These are phyloP conservation scores for Muscicapa adusta DNA, from an alignment of 2,113 vertebrate genomes.

Conservation along the genomic window DNA sequence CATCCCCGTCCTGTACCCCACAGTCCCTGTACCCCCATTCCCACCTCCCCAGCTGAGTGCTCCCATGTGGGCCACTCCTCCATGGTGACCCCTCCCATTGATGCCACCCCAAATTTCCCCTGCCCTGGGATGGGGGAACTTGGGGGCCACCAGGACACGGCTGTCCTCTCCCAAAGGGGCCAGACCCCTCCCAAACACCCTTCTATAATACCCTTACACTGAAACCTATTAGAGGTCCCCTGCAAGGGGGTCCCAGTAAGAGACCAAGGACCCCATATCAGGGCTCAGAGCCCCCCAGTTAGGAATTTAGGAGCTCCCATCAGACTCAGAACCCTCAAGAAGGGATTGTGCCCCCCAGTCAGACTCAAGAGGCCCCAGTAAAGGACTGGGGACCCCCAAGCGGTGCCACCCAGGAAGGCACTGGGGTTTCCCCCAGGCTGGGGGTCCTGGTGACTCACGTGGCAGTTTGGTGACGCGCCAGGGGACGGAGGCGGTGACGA, in stretches of 20 bases:
- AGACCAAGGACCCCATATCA: not conserved
- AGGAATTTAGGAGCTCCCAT: accelerated
- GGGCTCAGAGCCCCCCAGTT: too few relatives aligned
- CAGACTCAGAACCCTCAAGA: not conserved
- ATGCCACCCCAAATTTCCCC: not conserved
- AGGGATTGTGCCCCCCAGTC: not conserved
- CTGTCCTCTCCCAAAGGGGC: not conserved
- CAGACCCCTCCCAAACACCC: not conserved
- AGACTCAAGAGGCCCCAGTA: not conserved
- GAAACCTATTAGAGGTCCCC: not conserved
- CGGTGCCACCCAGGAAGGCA: not conserved
- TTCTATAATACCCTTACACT: not conserved
- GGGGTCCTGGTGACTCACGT: constrained; percentile 65
- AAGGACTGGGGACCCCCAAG: accelerated
- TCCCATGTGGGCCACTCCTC: not conserved
- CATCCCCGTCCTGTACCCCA: too few relatives aligned
- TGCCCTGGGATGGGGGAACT: not conserved
- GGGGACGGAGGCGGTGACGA: constrained; percentile 90
- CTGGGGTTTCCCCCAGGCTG: accelerated
- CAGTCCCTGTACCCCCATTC: not conserved
- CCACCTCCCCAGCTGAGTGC: too few relatives aligned
- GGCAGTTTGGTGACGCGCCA: constrained; percentile 91
- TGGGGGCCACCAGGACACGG: not conserved
- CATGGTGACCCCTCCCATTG: not conserved
- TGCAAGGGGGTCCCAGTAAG: not conserved